Evolutionary conservation across 2,797 vertebrate genomes (phyloP), one percentile per base, ranked within the genome.

Genomic region (Sebastes elongatus): DNA sequence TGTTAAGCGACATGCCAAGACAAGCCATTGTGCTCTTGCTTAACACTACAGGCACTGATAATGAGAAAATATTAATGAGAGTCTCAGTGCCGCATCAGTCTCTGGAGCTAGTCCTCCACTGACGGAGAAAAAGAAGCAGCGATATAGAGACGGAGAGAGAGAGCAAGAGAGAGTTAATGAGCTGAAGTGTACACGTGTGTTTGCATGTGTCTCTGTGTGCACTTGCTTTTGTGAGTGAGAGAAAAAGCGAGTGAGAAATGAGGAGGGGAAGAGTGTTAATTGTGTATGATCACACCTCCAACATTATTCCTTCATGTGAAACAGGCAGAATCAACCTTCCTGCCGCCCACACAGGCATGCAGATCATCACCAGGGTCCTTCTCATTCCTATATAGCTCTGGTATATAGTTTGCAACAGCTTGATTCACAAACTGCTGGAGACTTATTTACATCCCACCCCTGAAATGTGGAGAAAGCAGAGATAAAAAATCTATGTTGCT

Each of bases 41-140:
- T 65, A 65, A 84, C 81, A 87, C 33, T 33, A 63, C 52, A 61
- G 68, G 38, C 75, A 55, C 68, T 63, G 78, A 88, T 89, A 88
- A 89, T 85, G 83, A 90, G 69, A 85, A 92, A 86, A 93, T 86
- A 91, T 87, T 86, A 92, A 92, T 85, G 86, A 84, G 73, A 64
- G 30, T 74, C 85, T 85, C 78, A 70, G 71, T 35, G 60, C 74
- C 10, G 46, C 82, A 67, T 75, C 75, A 76, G 74, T 84, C 84
- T 88, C 68, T 74, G 71, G 63, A 79, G 84, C 77, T 88, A 85
- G 76, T 84, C 85, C 79, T 85, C 78, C 10, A 6, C 57, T 63
- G 72, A 80, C 35, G 18, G 82, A 76, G 60, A 68, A 81, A 70
- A 81, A 70, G 64, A 82, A 64, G 85, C 74, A 85, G 68, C 65